These are phyloP conservation scores for Natrix natrix DNA, from an alignment of 2,797 vertebrate species.

Conservation along the genomic window DNA sequence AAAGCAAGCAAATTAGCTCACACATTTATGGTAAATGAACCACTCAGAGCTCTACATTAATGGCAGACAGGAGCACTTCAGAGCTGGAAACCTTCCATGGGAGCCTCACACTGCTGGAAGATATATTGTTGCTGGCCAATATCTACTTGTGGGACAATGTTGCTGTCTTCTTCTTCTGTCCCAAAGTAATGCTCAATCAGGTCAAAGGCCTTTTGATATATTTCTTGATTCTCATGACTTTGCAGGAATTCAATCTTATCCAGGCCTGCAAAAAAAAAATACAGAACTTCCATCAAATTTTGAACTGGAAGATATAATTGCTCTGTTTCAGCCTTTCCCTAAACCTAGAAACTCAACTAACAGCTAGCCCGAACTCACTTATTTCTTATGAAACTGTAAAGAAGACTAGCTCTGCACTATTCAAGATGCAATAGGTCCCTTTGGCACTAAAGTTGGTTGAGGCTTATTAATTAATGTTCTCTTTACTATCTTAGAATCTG, in stretches of 20 bases:
- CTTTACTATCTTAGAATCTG: neutral
- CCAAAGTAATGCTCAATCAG: slow-evolving; percentile 98
- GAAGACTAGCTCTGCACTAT: neutral
- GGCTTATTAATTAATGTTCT: rapidly evolving
- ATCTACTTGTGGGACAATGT: slow-evolving; percentile 92
- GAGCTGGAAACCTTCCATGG: slow-evolving; percentile 99
- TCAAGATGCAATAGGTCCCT: neutral
- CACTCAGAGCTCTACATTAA: slow-evolving; percentile 73
- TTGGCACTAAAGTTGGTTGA: neutral
- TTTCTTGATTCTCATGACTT: slow-evolving; percentile 97
- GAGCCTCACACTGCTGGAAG: slow-evolving; percentile 97
- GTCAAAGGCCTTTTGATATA: slow-evolving; percentile 98
- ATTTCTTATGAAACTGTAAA: neutral
- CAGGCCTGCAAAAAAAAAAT: slow-evolving; percentile 76
- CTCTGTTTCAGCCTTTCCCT: neutral
- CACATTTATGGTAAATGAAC: slow-evolving; percentile 77
- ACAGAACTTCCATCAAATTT: neutral
- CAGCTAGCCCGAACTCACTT: neutral
- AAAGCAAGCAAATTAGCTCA: slow-evolving; percentile 80
- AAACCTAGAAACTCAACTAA: neutral
- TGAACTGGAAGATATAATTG: neutral
- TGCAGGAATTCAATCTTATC: slow-evolving; percentile 98
- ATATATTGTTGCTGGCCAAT: slow-evolving; percentile 97
- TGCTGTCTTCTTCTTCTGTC: slow-evolving; percentile 93
- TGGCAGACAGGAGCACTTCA: slow-evolving; percentile 71